Percentiles rank a stretch among this genome's conserved stretches.
Conservation (phyloP, 1,140 invertebrate species). For the Ips nitidus region DNA sequence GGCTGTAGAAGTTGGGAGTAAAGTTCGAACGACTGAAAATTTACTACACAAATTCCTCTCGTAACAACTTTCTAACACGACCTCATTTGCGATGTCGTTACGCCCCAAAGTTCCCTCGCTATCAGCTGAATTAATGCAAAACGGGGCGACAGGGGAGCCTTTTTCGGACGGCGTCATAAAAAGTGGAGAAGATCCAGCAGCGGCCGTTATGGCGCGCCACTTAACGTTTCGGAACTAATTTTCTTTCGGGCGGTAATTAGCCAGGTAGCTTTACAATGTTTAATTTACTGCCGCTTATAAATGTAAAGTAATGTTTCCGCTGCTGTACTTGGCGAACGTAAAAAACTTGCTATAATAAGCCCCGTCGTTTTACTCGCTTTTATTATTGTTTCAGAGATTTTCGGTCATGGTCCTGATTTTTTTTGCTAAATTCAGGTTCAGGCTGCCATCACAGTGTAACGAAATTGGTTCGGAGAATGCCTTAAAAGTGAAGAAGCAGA, state of each 20-base stretch:
- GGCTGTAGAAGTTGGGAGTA: too few relatives aligned
- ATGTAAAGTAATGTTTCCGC: slow-evolving; percentile 37
- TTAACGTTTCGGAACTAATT: slow-evolving; percentile 43
- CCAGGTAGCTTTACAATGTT: slow-evolving; percentile 37
- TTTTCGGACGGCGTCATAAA: slow-evolving; percentile 41
- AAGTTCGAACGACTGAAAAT: not conserved
- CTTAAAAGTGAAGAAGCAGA: too few relatives aligned
- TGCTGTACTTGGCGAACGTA: slow-evolving; percentile 18
- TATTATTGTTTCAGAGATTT: too few relatives aligned
- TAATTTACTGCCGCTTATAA: slow-evolving; percentile 37
- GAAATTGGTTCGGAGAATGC: too few relatives aligned
- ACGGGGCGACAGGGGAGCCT: slow-evolving; percentile 37
- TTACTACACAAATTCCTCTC: not conserved
- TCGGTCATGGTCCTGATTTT: too few relatives aligned
- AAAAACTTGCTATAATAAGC: slow-evolving; percentile 25
- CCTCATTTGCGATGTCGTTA: slow-evolving; percentile 38
- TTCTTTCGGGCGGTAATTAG: slow-evolving; percentile 41
- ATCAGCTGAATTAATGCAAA: slow-evolving; percentile 40
- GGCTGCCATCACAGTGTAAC: too few relatives aligned
- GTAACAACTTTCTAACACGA: slow-evolving; percentile 14
- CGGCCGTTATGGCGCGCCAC: slow-evolving; percentile 29
- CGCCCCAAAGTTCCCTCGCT: slow-evolving; percentile 34
- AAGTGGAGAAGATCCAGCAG: slow-evolving; percentile 21
- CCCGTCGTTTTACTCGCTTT: not conserved
- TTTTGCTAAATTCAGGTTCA: too few relatives aligned